Conservation (phyloP, 2,113 vertebrate species). For the Lepus europaeus region DNA sequence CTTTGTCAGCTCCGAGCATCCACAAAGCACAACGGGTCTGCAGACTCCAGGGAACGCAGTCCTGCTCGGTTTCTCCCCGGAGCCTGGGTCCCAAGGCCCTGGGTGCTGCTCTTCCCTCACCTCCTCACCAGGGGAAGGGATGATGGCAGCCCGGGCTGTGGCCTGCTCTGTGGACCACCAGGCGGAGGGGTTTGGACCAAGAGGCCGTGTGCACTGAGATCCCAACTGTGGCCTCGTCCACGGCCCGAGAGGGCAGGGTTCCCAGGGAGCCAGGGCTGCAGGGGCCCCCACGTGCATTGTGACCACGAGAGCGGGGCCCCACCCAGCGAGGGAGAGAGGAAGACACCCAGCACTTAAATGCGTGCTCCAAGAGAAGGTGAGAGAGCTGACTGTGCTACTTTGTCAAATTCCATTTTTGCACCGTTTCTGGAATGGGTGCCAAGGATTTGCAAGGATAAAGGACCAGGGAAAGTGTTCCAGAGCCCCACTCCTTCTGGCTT, state of each 20-base stretch:
- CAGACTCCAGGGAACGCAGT: accelerated
- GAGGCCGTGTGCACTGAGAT: neutral
- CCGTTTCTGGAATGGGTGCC: conserved; percentile 26
- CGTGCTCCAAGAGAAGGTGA: conserved; percentile 8
- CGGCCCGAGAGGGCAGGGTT: neutral
- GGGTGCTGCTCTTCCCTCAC: neutral
- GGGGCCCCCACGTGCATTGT: accelerated
- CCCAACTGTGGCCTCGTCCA: neutral
- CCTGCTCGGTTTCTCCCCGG: neutral
- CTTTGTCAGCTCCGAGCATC: neutral
- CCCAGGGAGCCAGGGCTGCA: accelerated
- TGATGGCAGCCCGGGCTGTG: neutral
- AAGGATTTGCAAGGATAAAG: conserved; percentile 10
- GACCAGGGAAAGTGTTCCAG: neutral
- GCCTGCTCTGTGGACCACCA: neutral
- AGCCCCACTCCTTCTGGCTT: conserved; percentile 32
- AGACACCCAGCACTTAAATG: neutral
- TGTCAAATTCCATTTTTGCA: conserved; percentile 23
- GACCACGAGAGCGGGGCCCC: neutral
- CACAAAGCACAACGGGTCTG: neutral
- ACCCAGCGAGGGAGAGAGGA: neutral
- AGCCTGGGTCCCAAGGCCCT: neutral
- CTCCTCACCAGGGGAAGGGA: too few relatives aligned
- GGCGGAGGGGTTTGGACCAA: neutral
- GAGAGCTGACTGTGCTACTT: conserved; percentile 68